These are phyloP conservation scores for Chouioia cunea DNA, from an alignment of 2,888 invertebrate genomes.

Conservation along the genomic window DNA sequence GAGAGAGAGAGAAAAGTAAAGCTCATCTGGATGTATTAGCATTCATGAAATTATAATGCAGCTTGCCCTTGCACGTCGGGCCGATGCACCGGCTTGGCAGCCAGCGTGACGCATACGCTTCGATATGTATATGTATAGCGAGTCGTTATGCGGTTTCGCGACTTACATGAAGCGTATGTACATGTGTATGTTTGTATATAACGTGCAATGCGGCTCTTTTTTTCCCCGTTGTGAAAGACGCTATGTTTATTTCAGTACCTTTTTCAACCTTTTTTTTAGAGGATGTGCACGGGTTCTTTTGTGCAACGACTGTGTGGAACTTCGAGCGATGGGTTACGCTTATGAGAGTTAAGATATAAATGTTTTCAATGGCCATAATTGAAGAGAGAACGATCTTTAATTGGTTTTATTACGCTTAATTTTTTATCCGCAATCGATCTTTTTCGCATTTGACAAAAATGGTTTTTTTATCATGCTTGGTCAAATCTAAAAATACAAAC, in stretches of 20 bases:
- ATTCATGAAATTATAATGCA: slow-evolving; percentile 35
- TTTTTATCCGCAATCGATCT: too few species aligned
- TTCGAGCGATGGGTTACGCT: background rate
- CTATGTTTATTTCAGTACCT: slow-evolving; percentile 31
- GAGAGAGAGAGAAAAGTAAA: background rate
- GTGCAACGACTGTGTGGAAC: background rate
- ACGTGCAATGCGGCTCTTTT: slow-evolving; percentile 24
- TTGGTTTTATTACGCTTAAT: too few species aligned
- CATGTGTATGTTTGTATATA: background rate
- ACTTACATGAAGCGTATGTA: background rate
- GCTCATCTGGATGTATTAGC: slow-evolving; percentile 1
- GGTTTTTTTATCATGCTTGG: too few species aligned
- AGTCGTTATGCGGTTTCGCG: too few species aligned
- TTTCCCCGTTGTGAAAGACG: background rate
- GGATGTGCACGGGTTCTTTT: background rate
- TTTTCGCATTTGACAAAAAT: too few species aligned
- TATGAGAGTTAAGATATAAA: too few species aligned
- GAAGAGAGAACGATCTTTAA: too few species aligned
- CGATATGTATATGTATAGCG: background rate
- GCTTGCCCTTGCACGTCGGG: background rate
- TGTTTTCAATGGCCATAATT: too few species aligned
- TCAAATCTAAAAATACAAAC: too few species aligned
- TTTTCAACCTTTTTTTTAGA: background rate
- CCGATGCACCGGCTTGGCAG: slow-evolving; percentile 4
- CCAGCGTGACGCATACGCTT: slow-evolving; percentile 24